Conservation (phyloP, 2,797 vertebrate species). For the Psittacula derbiana region DNA sequence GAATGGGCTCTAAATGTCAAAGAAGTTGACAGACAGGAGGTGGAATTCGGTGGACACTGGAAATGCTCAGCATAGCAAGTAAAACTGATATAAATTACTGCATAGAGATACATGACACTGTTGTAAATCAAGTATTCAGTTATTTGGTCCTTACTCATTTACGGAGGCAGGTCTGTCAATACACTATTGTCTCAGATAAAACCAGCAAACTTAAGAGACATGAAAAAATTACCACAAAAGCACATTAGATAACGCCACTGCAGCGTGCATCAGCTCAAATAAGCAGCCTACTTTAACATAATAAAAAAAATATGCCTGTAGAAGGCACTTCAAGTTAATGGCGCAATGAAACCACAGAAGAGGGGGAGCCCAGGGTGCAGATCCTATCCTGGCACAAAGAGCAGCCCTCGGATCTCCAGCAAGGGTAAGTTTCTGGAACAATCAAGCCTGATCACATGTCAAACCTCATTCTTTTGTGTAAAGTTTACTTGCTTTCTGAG, state of each 20-base stretch:
- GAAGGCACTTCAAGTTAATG: background rate
- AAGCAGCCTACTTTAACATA: background rate
- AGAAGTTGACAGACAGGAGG: background rate
- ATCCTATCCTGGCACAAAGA: background rate
- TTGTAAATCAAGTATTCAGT: background rate
- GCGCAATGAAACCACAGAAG: background rate
- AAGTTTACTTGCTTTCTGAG: background rate
- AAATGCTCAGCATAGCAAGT: background rate
- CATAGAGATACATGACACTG: background rate
- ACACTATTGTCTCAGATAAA: background rate
- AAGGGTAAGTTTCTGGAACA: background rate
- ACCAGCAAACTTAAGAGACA: background rate
- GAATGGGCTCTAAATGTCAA: background rate
- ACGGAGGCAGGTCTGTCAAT: background rate
- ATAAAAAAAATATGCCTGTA: background rate
- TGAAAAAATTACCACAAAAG: background rate
- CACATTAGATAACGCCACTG: background rate
- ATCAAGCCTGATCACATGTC: slow-evolving; percentile 15
- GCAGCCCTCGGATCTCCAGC: background rate
- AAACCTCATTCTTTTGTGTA: slow-evolving; percentile 21
- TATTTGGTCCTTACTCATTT: background rate
- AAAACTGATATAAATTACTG: background rate
- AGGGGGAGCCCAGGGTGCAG: background rate
- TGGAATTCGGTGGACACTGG: background rate
- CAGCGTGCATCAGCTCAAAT: background rate